Evolutionary conservation across 2,888 invertebrate genomes (phyloP).

Genomic region (Apodemia zela): DNA sequence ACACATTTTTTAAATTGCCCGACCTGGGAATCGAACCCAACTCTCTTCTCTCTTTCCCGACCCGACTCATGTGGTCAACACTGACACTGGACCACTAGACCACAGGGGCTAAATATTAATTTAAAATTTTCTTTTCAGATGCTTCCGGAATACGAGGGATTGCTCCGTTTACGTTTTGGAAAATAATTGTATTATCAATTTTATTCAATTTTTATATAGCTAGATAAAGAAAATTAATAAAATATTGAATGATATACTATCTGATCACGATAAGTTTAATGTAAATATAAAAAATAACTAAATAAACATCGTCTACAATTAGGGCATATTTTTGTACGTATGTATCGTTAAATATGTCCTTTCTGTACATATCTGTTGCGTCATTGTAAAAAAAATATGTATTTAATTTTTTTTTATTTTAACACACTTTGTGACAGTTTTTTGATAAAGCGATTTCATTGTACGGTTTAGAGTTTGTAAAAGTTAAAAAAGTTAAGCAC

Average conservation of each 20-base stretch:
- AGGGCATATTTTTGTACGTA: slow-evolving; percentile 12
- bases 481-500: too few species aligned
- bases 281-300: background rate
- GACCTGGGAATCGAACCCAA: too few species aligned
- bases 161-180: slow-evolving; percentile 12
- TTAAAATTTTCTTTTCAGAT: too few species aligned
- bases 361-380: background rate
- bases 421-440: too few species aligned
- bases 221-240: slow-evolving; percentile 23
- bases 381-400: background rate
- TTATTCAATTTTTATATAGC: slow-evolving; percentile 22
- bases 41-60: too few species aligned
- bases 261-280: slow-evolving; percentile 22
- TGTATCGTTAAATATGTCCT: background rate
- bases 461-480: too few species aligned
- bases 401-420: too few species aligned
- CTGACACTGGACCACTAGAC: too few species aligned
- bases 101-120: too few species aligned
- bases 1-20: too few species aligned
- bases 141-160: slow-evolving; percentile 4
- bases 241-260: slow-evolving; percentile 28
- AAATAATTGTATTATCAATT: slow-evolving; percentile 18
- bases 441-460: too few species aligned
- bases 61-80: too few species aligned
- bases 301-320: background rate